These are phyloP conservation scores for Mylabris sibirica DNA, from an alignment of 2,888 invertebrate species.

Conservation along the genomic window DNA sequence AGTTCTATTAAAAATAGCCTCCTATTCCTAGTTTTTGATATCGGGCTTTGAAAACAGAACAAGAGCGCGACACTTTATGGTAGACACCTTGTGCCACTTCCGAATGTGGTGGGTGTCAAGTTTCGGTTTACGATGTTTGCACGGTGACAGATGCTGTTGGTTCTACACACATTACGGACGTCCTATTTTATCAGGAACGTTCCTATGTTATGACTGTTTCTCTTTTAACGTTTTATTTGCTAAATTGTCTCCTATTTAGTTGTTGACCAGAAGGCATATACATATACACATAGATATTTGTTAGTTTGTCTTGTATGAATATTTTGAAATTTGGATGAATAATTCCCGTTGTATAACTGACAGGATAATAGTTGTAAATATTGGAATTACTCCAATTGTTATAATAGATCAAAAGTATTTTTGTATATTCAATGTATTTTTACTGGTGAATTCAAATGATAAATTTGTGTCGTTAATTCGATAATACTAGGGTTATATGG, in stretches of 20 bases:
- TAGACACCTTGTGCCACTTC: conserved; percentile 59
- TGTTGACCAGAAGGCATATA: neutral
- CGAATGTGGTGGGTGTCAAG: conserved; percentile 54
- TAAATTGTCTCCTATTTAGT: conserved; percentile 21
- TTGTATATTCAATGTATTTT: conserved; percentile 8
- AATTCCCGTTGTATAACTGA: neutral
- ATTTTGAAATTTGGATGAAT: neutral
- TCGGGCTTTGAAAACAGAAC: conserved; percentile 25
- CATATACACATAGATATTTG: no score
- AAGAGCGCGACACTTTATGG: conserved; percentile 51
- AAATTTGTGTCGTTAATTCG: conserved; percentile 39
- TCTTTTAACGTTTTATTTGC: conserved; percentile 13
- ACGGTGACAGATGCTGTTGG: conserved; percentile 54
- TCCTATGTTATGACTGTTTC: conserved; percentile 15
- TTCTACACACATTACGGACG: conserved; percentile 15
- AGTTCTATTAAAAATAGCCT: conserved; percentile 28
- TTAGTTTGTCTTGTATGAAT: neutral
- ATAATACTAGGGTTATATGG: conserved; percentile 33
- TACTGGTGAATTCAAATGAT: conserved; percentile 36
- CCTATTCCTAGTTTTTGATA: conserved; percentile 22
- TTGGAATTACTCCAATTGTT: conserved; percentile 10
- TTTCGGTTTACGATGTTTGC: conserved; percentile 59
- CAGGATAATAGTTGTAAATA: neutral
- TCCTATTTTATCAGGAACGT: conserved; percentile 22
- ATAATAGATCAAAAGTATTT: conserved; percentile 7